phyloP scores from a whole-genome alignment of 2,113 vertebrate genomes.

The Cottus gobio region DNA sequence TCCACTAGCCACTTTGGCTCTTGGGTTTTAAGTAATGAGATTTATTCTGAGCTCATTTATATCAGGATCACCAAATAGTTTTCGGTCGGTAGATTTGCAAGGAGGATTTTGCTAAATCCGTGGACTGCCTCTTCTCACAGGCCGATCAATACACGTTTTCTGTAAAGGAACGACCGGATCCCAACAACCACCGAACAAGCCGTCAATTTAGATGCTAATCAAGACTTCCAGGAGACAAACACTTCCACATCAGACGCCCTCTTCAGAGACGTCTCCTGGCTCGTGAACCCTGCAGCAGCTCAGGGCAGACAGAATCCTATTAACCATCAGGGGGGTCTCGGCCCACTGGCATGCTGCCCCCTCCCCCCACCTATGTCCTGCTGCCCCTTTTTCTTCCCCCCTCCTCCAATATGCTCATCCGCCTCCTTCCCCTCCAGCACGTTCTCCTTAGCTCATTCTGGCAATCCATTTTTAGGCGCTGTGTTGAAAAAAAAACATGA shows the following conservation, averaged over 20 bases:
- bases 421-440: constrained; percentile 53
- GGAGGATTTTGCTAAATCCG: neutral
- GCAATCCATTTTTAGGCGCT: constrained; percentile 74
- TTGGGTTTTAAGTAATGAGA: neutral
- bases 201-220: constrained; percentile 60
- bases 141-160: neutral
- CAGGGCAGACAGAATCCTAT: constrained; percentile 79
- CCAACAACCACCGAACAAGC: constrained; percentile 8
- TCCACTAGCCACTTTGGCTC: neutral
- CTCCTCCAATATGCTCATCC: constrained; percentile 54
- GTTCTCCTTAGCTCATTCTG: constrained; percentile 47
- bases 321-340: constrained; percentile 67
- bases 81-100: neutral
- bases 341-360: constrained; percentile 69
- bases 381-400: constrained; percentile 21
- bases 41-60: neutral
- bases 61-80: neutral
- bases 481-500: constrained; percentile 46
- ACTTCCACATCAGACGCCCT: constrained; percentile 59
- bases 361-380: constrained; percentile 61
- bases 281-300: constrained; percentile 63
- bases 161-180: neutral
- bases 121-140: neutral
- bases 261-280: constrained; percentile 48
- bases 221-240: constrained; percentile 53